These are phyloP conservation scores for Tenthredo notha DNA, from an alignment of 2,888 invertebrate species.

Conservation along the genomic window DNA sequence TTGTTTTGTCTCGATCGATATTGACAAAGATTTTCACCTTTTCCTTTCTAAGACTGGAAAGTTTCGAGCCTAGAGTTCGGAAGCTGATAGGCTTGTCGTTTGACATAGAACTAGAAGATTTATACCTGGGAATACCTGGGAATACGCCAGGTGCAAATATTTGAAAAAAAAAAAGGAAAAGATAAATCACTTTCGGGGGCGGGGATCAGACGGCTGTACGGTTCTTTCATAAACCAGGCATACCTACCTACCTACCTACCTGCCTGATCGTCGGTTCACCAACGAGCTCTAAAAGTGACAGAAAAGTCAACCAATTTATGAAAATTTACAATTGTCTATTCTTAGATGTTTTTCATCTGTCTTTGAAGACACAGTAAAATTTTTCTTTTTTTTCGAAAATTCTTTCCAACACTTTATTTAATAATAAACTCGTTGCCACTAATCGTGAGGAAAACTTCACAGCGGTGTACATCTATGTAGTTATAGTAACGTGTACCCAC, in stretches of 20 bases:
- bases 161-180: neutral
- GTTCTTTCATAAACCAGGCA: neutral
- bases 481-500: neutral
- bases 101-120: neutral
- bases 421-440: neutral
- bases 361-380: too few relatives aligned
- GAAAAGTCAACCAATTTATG: too few relatives aligned
- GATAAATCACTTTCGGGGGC: neutral
- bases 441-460: neutral
- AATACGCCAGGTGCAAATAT: slow-evolving; percentile 18
- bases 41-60: neutral
- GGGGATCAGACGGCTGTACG: neutral
- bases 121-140: neutral
- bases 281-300: too few relatives aligned
- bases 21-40: neutral
- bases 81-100: neutral
- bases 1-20: neutral
- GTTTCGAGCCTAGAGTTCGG: neutral
- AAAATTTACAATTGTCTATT: too few relatives aligned
- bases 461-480: neutral
- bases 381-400: too few relatives aligned
- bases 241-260: neutral
- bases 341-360: too few relatives aligned
- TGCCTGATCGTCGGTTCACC: neutral
- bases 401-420: too few relatives aligned